Percentiles rank a stretch among this genome's conserved stretches.
Conservation (phyloP, 1,140 invertebrate genomes). For the Agrilus planipennis region DNA sequence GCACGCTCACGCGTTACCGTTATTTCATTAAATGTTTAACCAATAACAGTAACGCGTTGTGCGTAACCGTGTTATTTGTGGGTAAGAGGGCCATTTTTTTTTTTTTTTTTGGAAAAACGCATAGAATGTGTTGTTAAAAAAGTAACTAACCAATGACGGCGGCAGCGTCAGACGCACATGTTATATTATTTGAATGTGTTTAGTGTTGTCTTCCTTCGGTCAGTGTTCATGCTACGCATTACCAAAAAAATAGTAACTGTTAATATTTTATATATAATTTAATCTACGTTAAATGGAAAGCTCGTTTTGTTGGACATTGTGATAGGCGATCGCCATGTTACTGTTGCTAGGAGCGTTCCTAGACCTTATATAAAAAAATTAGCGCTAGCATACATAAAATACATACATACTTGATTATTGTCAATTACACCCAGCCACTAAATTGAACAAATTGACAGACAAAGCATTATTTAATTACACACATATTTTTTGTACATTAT, state of each 20-base stretch:
- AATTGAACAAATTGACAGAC: constrained; percentile 35
- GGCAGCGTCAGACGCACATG: constrained; percentile 1
- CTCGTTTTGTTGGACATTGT: constrained; percentile 36
- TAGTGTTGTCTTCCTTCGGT: constrained; percentile 34
- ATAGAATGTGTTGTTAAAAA: no score
- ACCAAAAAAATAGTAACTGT: constrained; percentile 36
- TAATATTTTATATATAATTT: constrained; percentile 39
- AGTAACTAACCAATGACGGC: constrained; percentile 5
- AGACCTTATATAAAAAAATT: constrained; percentile 34
- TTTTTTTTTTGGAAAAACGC: no score
- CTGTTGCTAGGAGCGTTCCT: constrained; percentile 34
- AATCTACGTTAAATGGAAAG: constrained; percentile 35
- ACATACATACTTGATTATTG: constrained; percentile 35
- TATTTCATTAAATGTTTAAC: no score
- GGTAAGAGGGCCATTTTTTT: no score
- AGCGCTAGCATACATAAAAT: constrained; percentile 35
- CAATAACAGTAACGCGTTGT: no score
- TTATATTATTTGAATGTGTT: constrained; percentile 27
- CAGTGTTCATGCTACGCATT: constrained; percentile 34
- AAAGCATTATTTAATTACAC: constrained; percentile 41
- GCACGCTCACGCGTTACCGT: no score
- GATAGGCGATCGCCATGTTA: constrained; percentile 36
- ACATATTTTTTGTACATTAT: constrained; percentile 43
- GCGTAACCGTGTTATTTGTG: no score
- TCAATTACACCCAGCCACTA: constrained; percentile 35